Conservation (phyloP, 2,113 vertebrate species). For the Malurus cyaneus region DNA sequence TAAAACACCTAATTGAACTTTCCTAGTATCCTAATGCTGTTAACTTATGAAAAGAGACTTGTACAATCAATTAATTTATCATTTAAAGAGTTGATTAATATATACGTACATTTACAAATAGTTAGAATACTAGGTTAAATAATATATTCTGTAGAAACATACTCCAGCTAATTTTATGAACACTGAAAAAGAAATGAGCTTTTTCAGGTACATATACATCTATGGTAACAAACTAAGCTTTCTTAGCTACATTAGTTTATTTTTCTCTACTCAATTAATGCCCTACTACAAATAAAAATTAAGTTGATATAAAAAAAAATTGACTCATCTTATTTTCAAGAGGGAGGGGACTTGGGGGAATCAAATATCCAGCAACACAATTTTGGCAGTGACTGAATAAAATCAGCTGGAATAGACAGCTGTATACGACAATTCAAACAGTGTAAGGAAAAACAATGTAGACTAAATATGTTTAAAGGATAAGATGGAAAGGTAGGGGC, state of each 20-base stretch:
- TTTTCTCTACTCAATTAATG: not conserved
- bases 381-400: not conserved
- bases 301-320: not conserved
- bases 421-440: not conserved
- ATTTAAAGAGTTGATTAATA: not conserved
- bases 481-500: not conserved
- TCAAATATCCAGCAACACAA: not conserved
- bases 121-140: not conserved
- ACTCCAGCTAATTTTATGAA: not conserved
- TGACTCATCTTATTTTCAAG: not conserved
- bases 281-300: not conserved
- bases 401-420: not conserved
- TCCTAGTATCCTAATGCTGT: not conserved
- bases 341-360: not conserved
- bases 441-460: not conserved
- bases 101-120: not conserved
- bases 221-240: not conserved
- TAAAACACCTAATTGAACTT: not conserved
- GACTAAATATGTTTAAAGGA: not conserved
- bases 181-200: accelerated
- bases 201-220: not conserved
- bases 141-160: not conserved
- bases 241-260: not conserved
- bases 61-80: not conserved
- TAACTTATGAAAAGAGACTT: not conserved